Evolutionary conservation across 2,113 vertebrate species (phyloP), one percentile per base, ranked within the genome.

Genomic region (Colaptes auratus): DNA sequence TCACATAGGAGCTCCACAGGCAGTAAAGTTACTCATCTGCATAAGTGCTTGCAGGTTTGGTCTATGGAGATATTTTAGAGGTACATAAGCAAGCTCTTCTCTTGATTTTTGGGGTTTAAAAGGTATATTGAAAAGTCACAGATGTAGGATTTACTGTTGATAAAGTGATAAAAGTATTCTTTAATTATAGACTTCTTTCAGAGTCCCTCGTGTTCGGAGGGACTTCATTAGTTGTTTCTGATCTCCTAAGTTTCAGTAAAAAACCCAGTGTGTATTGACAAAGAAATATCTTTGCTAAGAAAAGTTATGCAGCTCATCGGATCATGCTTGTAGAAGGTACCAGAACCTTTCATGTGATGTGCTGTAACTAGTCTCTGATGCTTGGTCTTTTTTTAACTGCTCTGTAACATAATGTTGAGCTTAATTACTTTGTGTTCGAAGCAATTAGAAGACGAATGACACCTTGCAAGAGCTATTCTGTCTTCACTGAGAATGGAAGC

Each of bases 31-130:
- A 85, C 73, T 97, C 91, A 95, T 92, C 96, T 95, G 31, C 94
- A 86, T 96, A 97, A 97, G 92, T 93, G 90, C 64, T 95, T 96
- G 89, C 93, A 96, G 94, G 84, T 95, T 94, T 95, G 73, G 66
- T 82, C 73, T 20, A 0, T 65, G 72, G 33, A 33, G 55, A 63
- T 89, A 27, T 74, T 93, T 83, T 46, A 80, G 90, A 90, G 67
- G 79, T 77, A 67, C 14, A 60, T 81, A 56, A 86, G 25, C 61
- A 90, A 53, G 17, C 60, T 87, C 8, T 75, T 4, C 5, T 78
- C 65, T 35, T 73, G 21, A 44, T 9, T 53, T 33, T 46, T 72
- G 69, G 77, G 7, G 80, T 85, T 88, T 79, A 39, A 76, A 92
- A 83, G 33, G 33, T 23, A 52, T 95, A 75, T 56, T 91, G 39